These are phyloP conservation scores for Clarias batrachus DNA, from an alignment of 2,113 vertebrate genomes.

Conservation along the genomic window DNA sequence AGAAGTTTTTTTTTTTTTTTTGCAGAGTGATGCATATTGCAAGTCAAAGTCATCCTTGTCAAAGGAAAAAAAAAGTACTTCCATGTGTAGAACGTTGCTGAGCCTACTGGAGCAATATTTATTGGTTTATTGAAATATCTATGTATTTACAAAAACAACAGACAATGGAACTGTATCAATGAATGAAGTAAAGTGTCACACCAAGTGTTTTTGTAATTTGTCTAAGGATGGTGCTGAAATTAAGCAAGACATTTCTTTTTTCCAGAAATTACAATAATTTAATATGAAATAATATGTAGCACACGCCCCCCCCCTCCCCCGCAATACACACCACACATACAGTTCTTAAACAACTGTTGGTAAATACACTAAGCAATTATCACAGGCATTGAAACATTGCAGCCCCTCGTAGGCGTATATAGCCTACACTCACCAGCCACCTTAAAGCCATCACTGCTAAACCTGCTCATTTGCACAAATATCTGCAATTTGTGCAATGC, in stretches of 20 bases:
- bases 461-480: neutral
- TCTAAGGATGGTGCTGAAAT: slow-evolving; percentile 18
- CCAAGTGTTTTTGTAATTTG: slow-evolving; percentile 20
- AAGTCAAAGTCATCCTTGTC: slow-evolving; percentile 21
- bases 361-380: neutral
- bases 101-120: slow-evolving; percentile 29
- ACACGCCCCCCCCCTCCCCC: neutral
- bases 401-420: neutral
- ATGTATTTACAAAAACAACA: slow-evolving; percentile 22
- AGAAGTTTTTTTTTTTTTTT: neutral
- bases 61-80: slow-evolving; percentile 23
- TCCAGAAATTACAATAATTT: neutral
- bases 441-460: neutral
- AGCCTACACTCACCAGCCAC: neutral
- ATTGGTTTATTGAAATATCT: slow-evolving; percentile 27
- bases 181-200: slow-evolving; percentile 31
- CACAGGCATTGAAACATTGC: slow-evolving; percentile 17
- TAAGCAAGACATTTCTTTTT: slow-evolving; percentile 11
- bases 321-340: too few relatives aligned
- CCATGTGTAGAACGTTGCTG: slow-evolving; percentile 22
- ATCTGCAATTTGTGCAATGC: neutral
- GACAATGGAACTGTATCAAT: slow-evolving; percentile 25
- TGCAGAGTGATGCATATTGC: slow-evolving; percentile 22
- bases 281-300: slow-evolving; percentile 1
- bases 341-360: slow-evolving; percentile 2